Evolutionary conservation across 2,113 vertebrate genomes (phyloP).

Genomic region (Ammodytes marinus): DNA sequence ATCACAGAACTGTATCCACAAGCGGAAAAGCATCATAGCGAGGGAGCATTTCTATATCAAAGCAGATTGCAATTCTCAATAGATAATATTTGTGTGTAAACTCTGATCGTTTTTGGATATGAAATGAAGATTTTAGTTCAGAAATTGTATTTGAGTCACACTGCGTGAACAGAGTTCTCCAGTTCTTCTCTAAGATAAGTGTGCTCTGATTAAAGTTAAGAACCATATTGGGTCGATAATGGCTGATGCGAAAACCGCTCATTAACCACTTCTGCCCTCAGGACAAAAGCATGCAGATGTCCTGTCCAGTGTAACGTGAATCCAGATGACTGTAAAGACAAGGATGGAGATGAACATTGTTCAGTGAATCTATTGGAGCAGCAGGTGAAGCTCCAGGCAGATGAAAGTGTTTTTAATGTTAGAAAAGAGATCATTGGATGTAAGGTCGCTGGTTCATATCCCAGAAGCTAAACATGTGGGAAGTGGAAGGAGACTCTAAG

Average conservation of each 20-base stretch:
- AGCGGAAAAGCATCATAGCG: no score
- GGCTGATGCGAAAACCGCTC: constrained; percentile 36
- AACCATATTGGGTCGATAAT: constrained; percentile 44
- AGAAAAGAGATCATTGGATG: constrained; percentile 14
- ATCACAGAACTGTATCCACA: no score
- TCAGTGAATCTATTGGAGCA: constrained; percentile 39
- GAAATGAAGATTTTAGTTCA: no score
- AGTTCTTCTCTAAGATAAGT: constrained; percentile 27
- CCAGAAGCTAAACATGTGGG: constrained; percentile 22
- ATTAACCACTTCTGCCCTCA: constrained; percentile 48
- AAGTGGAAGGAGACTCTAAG: constrained; percentile 5
- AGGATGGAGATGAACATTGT: constrained; percentile 37
- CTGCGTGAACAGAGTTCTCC: background rate
- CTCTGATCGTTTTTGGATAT: no score
- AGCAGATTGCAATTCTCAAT: no score
- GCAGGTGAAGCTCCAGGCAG: constrained; percentile 47
- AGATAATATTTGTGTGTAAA: background rate
- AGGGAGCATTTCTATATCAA: no score
- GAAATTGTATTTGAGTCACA: background rate
- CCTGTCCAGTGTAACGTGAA: constrained; percentile 16
- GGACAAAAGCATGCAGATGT: constrained; percentile 65
- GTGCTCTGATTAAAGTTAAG: constrained; percentile 58
- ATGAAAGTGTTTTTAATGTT: constrained; percentile 2
- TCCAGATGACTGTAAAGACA: constrained; percentile 37
- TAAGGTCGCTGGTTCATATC: constrained; percentile 34